Evolutionary conservation across 2,113 vertebrate genomes (phyloP).

Genomic region (Poeciliopsis retropinna): DNA sequence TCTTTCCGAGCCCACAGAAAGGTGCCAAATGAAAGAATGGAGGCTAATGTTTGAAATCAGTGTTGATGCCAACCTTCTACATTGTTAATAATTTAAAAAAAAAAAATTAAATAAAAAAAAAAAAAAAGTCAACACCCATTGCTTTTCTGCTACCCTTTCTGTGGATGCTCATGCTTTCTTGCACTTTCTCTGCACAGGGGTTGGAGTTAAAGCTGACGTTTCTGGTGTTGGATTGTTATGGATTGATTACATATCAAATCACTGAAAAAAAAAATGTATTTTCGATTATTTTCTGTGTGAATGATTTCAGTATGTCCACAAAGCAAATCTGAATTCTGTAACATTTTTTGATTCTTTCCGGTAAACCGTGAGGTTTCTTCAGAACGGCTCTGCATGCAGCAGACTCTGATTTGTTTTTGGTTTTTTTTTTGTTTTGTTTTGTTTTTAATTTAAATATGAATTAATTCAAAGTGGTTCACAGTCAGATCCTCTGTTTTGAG

Average conservation of each 20-base stretch:
- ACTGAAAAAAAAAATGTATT: neutral
- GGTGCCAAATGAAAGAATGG: conserved; percentile 66
- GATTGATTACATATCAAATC: conserved; percentile 23
- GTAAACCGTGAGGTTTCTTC: conserved; percentile 11
- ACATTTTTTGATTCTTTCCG: neutral
- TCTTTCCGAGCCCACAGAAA: conserved; percentile 73
- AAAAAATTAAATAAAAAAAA: neutral
- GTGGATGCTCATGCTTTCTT: conserved; percentile 53
- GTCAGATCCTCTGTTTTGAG: conserved; percentile 83
- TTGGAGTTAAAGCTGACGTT: conserved; percentile 27
- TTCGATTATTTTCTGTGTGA: neutral
- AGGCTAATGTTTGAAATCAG: neutral
- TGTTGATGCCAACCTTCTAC: neutral
- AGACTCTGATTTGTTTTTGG: conserved; percentile 29
- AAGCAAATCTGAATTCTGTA: neutral
- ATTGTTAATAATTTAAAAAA: neutral
- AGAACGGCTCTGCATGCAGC: conserved; percentile 64
- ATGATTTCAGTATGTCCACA: neutral
- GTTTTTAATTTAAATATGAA: conserved; percentile 51
- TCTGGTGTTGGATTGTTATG: conserved; percentile 42
- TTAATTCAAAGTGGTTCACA: conserved; percentile 58
- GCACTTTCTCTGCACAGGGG: conserved; percentile 58
- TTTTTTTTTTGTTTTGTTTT: too few species aligned
- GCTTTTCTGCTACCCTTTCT: conserved; percentile 54
- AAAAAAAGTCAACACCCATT: conserved; percentile 28